phyloP scores from a whole-genome alignment of 2,113 vertebrate genomes.

The Pterocles orientalis region DNA sequence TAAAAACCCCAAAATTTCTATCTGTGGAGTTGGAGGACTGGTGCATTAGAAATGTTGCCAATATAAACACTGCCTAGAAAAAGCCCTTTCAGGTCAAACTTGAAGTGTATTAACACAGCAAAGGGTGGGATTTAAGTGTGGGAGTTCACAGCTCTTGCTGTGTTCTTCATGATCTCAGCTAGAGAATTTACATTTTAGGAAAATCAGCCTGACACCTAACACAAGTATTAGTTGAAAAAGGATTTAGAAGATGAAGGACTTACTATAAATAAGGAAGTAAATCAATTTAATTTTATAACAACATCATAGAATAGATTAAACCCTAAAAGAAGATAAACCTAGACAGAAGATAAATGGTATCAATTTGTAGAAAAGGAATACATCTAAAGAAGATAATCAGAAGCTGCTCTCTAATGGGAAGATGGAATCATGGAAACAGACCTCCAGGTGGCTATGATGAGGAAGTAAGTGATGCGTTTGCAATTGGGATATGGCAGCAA shows the following conservation, averaged over 20 bases:
- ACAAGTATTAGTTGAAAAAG: background rate
- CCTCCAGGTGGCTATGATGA: background rate
- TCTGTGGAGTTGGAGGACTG: background rate
- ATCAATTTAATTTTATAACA: background rate
- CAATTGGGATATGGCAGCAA: background rate
- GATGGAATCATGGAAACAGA: background rate
- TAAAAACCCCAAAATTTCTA: background rate
- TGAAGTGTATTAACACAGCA: background rate
- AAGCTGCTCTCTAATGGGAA: background rate
- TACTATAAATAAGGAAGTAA: background rate
- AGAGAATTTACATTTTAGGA: background rate
- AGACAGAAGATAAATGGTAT: background rate
- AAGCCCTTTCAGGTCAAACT: background rate
- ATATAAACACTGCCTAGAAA: background rate
- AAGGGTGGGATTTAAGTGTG: background rate
- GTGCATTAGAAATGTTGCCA: background rate
- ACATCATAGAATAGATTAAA: background rate
- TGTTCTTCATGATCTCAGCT: background rate
- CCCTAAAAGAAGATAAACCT: background rate
- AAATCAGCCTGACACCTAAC: background rate
- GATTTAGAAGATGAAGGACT: background rate
- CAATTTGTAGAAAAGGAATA: background rate
- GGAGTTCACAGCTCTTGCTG: background rate
- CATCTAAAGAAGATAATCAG: background rate
- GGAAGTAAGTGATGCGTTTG: background rate